phyloP scores from a whole-genome alignment of 2,888 invertebrate genomes.

The Lasius platythorax region DNA sequence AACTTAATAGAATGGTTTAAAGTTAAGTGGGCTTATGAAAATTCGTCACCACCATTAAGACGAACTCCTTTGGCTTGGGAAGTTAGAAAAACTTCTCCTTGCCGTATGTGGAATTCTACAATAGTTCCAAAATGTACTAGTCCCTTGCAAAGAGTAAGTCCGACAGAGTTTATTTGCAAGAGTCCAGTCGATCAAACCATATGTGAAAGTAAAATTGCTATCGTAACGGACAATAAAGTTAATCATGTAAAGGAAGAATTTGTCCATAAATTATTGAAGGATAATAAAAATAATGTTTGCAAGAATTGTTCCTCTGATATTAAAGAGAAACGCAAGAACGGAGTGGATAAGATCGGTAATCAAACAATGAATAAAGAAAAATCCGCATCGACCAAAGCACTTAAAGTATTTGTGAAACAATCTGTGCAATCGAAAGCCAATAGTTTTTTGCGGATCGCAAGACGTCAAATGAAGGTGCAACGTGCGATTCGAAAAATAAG shows the following conservation, averaged over 20 bases:
- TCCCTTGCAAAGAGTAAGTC: constrained; percentile 84
- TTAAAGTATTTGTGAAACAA: constrained; percentile 74
- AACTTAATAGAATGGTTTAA: constrained; percentile 97
- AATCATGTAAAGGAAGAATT: constrained; percentile 74
- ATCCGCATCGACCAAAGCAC: constrained; percentile 70
- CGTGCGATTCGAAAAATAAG: constrained; percentile 63
- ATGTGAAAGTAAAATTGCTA: constrained; percentile 80
- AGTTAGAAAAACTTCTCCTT: constrained; percentile 93
- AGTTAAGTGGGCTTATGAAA: constrained; percentile 97
- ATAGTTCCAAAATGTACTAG: constrained; percentile 82
- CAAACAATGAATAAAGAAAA: constrained; percentile 77
- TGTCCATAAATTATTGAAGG: constrained; percentile 84
- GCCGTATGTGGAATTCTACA: constrained; percentile 82
- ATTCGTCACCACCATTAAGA: constrained; percentile 93
- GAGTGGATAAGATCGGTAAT: constrained; percentile 70
- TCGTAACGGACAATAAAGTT: constrained; percentile 68
- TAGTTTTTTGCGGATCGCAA: constrained; percentile 66
- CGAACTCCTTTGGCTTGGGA: constrained; percentile 98
- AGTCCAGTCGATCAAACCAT: constrained; percentile 85
- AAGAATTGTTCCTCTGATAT: constrained; percentile 73
- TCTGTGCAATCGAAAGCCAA: constrained; percentile 67
- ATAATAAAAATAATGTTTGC: constrained; percentile 79
- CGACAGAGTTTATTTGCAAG: constrained; percentile 77
- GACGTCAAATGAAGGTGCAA: constrained; percentile 66
- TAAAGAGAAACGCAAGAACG: constrained; percentile 76